A percentile compares a stretch with the other conserved stretches of the same genome.
Conservation (phyloP, 1,140 invertebrate genomes). For the Parasteatoda tepidariorum region DNA sequence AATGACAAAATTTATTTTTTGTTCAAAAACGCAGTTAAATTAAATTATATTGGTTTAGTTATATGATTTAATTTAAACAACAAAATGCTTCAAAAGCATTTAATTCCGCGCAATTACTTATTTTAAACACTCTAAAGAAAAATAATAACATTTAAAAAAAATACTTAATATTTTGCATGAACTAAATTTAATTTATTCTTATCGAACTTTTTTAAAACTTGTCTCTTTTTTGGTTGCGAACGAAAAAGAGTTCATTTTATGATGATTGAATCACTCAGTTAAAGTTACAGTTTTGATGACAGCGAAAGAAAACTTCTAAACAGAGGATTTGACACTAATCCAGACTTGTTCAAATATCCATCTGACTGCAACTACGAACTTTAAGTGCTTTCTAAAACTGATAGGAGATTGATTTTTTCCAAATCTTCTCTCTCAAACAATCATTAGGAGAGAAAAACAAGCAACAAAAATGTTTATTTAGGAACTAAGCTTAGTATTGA, state of each 20-base stretch:
- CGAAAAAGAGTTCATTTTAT: constrained; percentile 5
- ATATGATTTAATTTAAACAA: no score
- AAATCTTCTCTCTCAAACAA: constrained; percentile 10
- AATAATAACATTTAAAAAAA: no score
- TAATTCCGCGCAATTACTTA: no score
- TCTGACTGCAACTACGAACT: constrained; percentile 6
- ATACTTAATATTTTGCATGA: no score
- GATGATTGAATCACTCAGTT: background rate
- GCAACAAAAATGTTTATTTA: background rate
- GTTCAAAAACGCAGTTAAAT: no score
- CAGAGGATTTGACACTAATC: constrained; percentile 27
- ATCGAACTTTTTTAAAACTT: no score
- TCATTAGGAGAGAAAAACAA: constrained; percentile 21
- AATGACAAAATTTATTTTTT: no score
- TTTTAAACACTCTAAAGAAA: no score
- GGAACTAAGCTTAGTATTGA: background rate
- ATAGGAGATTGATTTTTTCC: constrained; percentile 24
- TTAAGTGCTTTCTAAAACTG: constrained; percentile 19
- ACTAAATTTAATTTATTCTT: no score
- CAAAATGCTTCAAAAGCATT: no score
- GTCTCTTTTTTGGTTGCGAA: background rate
- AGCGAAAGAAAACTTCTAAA: constrained; percentile 19
- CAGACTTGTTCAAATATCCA: constrained; percentile 14
- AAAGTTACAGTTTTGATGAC: background rate
- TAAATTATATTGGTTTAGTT: no score